These are phyloP conservation scores for Caretta caretta DNA, from an alignment of 2,113 vertebrate species.

Conservation along the genomic window DNA sequence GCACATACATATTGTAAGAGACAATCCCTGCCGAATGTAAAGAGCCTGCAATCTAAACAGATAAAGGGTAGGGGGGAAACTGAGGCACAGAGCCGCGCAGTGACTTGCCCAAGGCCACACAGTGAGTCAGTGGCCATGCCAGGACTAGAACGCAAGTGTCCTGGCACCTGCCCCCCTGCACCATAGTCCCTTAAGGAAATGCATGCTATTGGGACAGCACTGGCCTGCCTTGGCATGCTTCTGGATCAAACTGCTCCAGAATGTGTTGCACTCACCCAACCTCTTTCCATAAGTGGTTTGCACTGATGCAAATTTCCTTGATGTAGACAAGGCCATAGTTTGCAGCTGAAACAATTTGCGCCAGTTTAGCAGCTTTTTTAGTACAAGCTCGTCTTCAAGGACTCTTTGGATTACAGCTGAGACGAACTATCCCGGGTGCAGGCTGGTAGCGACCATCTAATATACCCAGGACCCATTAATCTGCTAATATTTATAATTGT, in stretches of 20 bases:
- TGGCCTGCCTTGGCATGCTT: neutral
- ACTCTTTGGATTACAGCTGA: neutral
- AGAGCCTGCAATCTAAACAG: neutral
- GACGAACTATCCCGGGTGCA: accelerated
- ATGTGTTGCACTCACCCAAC: neutral
- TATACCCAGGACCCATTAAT: slow-evolving; percentile 4
- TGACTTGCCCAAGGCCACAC: neutral
- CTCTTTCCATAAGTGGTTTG: accelerated
- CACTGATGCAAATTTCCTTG: neutral
- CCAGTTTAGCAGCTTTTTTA: neutral
- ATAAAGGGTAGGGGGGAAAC: neutral
- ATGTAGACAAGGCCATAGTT: accelerated
- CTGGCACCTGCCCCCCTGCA: neutral
- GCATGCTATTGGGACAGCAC: neutral
- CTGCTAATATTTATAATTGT: slow-evolving; percentile 4
- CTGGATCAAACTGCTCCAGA: no score
- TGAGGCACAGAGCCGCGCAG: neutral
- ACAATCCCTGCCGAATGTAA: neutral
- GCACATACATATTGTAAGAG: neutral
- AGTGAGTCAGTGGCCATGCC: neutral
- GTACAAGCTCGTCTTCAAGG: accelerated
- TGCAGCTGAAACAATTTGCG: accelerated
- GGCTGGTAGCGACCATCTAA: neutral
- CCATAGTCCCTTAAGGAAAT: neutral
- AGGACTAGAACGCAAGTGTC: neutral